A percentile compares a stretch with the other conserved stretches of the same genome.
Conservation (phyloP, 1,140 invertebrate species). For the Manduca sexta region DNA sequence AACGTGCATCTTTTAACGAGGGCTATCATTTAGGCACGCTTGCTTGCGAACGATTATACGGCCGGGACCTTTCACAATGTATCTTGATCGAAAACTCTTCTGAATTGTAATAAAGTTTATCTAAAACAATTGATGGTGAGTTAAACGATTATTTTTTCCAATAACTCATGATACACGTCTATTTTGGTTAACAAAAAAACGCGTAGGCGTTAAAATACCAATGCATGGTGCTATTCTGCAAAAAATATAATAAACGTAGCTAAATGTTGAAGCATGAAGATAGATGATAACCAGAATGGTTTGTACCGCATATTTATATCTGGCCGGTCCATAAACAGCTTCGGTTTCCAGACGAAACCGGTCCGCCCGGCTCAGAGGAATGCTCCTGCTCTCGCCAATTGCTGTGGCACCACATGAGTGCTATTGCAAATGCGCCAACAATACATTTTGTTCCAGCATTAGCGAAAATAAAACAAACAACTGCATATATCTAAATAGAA, state of each 20-base stretch:
- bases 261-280: conserved; percentile 52
- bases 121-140: no score
- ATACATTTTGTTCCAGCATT: conserved; percentile 40
- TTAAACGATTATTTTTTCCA: no score
- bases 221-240: not conserved
- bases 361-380: conserved; percentile 53
- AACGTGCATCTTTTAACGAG: conserved; percentile 25
- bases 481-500: not conserved
- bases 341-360: conserved; percentile 43
- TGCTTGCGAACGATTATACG: conserved; percentile 20
- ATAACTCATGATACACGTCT: no score
- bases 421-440: conserved; percentile 55
- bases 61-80: not conserved
- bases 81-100: no score
- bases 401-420: conserved; percentile 30
- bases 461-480: conserved; percentile 20
- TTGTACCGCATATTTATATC: conserved; percentile 65
- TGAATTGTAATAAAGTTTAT: no score
- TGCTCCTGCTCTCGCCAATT: conserved; percentile 57
- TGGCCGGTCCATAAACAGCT: conserved; percentile 63
- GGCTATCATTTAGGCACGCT: conserved; percentile 28
- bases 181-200: no score
- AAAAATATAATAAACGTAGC: conserved; percentile 12
- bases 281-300: conserved; percentile 33
- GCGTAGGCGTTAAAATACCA: no score